phyloP scores from a whole-genome alignment of 2,113 vertebrate species.

The Boleophthalmus pectinirostris region DNA sequence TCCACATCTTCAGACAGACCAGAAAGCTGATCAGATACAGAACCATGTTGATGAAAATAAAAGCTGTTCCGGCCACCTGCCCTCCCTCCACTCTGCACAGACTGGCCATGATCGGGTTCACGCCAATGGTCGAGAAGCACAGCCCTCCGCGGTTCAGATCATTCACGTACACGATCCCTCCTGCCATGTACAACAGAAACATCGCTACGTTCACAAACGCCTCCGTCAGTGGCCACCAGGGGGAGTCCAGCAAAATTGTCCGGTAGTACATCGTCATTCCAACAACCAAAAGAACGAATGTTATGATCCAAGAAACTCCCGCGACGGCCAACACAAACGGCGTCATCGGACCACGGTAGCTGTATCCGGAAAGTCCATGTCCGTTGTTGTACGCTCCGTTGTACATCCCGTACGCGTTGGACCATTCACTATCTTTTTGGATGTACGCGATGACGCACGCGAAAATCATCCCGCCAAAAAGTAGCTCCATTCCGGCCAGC shows the following conservation, averaged over 20 bases:
- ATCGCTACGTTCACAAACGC: constrained; percentile 72
- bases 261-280: constrained; percentile 80
- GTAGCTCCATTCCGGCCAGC: constrained; percentile 74
- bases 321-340: constrained; percentile 76
- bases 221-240: constrained; percentile 84
- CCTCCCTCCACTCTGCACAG: constrained; percentile 77
- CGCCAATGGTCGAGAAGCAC: constrained; percentile 73
- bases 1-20: constrained; percentile 76
- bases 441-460: constrained; percentile 78
- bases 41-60: constrained; percentile 77
- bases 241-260: constrained; percentile 76
- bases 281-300: constrained; percentile 67
- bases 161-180: constrained; percentile 77
- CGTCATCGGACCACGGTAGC: constrained; percentile 79
- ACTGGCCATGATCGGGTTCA: constrained; percentile 66
- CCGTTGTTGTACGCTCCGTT: constrained; percentile 57
- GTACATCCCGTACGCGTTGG: constrained; percentile 65
- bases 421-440: constrained; percentile 81
- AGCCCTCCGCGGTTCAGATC: constrained; percentile 80
- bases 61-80: constrained; percentile 78
- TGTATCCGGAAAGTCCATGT: constrained; percentile 55
- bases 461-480: constrained; percentile 79
- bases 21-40: constrained; percentile 73
- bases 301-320: constrained; percentile 73
- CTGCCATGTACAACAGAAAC: constrained; percentile 81